Conservation (phyloP, 2,113 vertebrate species). For the Peromyscus leucopus region DNA sequence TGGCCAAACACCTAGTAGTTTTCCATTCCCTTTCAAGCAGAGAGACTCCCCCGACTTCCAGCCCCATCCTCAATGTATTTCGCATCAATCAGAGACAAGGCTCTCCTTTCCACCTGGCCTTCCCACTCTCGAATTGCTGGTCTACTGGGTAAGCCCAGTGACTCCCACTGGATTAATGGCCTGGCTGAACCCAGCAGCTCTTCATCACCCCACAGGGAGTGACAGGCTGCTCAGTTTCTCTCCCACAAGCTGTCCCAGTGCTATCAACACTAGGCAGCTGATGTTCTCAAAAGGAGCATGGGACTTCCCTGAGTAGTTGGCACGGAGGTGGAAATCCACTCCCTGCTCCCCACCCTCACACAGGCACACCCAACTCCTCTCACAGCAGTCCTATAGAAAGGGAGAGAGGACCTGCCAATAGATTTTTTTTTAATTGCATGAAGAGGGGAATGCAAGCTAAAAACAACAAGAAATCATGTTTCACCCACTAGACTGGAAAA, state of each 20-base stretch:
- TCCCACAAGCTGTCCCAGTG: constrained; percentile 32
- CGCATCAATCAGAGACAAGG: constrained; percentile 17
- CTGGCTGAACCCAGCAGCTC: constrained; percentile 40
- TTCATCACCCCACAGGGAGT: not conserved
- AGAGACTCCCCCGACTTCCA: not conserved
- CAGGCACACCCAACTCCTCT: not conserved
- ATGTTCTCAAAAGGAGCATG: constrained; percentile 25
- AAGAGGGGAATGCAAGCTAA: constrained; percentile 44
- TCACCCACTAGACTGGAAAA: constrained; percentile 62
- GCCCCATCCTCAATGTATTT: not conserved
- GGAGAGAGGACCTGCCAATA: not conserved
- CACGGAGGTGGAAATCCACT: not conserved
- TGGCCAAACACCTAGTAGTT: not conserved
- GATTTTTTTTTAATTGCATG: not conserved
- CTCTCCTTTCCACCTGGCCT: not conserved
- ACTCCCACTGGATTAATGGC: constrained; percentile 18
- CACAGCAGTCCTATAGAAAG: not conserved
- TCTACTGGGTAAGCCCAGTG: not conserved
- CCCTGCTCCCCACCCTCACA: not conserved
- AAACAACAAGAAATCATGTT: constrained; percentile 56
- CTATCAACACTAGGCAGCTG: not conserved
- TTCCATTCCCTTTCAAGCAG: not conserved
- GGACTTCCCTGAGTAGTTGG: not conserved
- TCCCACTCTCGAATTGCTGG: not conserved
- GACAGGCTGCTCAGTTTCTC: constrained; percentile 25